Percentiles rank a stretch among this genome's conserved stretches.
phyloP scores from a whole-genome alignment of 1,140 invertebrate genomes.

The Arctopsyche grandis region DNA sequence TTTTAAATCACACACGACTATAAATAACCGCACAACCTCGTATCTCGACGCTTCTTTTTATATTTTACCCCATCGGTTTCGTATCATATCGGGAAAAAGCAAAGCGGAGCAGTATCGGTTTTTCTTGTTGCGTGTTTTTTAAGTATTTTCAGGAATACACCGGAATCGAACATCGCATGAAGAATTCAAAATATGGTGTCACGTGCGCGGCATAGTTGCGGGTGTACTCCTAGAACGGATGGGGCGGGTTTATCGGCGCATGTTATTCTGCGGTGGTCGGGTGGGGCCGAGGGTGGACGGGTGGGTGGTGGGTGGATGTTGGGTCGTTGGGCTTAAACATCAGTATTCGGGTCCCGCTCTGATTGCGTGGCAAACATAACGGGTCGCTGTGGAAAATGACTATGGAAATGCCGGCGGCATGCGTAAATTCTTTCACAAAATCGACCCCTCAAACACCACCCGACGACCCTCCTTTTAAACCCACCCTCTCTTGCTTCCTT shows the following conservation, averaged over 20 bases:
- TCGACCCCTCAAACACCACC: slow-evolving; percentile 2
- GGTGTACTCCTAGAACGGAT: neutral
- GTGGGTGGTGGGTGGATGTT: neutral
- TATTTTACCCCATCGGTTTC: too few relatives aligned
- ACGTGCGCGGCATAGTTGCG: slow-evolving; percentile 27
- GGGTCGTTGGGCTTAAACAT: slow-evolving; percentile 5
- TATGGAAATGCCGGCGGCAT: slow-evolving; percentile 35
- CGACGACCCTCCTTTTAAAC: neutral
- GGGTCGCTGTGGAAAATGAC: slow-evolving; percentile 35
- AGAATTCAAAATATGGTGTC: slow-evolving; percentile 24
- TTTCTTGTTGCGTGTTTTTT: too few relatives aligned
- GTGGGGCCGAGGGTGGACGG: neutral
- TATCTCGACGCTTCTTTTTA: too few relatives aligned
- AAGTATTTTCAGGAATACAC: neutral
- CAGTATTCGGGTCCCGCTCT: slow-evolving; percentile 42
- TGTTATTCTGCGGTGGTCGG: neutral
- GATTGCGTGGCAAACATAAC: slow-evolving; percentile 42
- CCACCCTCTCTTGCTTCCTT: neutral
- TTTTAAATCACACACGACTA: too few relatives aligned
- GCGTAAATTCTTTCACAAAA: slow-evolving; percentile 29
- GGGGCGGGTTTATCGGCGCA: slow-evolving; percentile 4
- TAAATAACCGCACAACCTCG: too few relatives aligned
- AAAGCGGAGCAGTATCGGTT: too few relatives aligned
- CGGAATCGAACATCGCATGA: slow-evolving; percentile 17
- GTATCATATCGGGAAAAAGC: too few relatives aligned